Base-by-base conservation (phyloP, 2,113 vertebrate species). In the Tupaia chinensis region DNA sequence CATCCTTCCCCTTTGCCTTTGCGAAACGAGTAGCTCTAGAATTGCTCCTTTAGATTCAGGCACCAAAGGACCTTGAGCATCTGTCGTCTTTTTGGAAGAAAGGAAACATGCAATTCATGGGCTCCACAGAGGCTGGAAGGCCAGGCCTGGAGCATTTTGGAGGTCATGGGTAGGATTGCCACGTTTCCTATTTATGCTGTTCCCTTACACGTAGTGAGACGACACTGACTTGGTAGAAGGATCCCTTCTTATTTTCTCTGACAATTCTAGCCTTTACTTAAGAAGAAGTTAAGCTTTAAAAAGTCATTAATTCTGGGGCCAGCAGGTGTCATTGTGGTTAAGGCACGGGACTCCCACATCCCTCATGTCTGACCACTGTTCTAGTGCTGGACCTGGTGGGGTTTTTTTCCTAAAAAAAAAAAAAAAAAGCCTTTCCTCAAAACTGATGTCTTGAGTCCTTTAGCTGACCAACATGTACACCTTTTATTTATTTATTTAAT, bases 101-200 rank as follows among this genome's bases (percentile, higher is more conserved):
- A 32, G 78, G 53, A 60, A 25, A 17, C 3, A 5, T 87, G 25
- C 5, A 1, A 1, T 54, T 9, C 1, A 0, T 17, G 22, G 22
- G 9, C 12, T 9, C 44, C 44, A 3, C 7, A 2, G 32, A 34
- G 54, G 78, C 74, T 63, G 29, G 44, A 72, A 29, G 19, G 44
- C 25, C 29, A 63, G 17, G 14, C 34, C 1, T 15, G 11, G 13
- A n/a, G 11, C 19, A 1, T 61, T 32, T 53, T 14, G 5, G 70
- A 69, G 63, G 91, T 54, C 25, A 4, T 10, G 69, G 22, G 2
- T 16, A 23, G 10, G 53, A 27, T 16, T 8, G 0, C 10, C 7
- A 1, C 44, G 0, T 68, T 34, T 61, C 5, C 14, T 20, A 0
- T 73, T 54, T 22, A 2, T 25, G 8, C n/a, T n/a, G 56, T 17